These are phyloP conservation scores for Monopterus albus DNA, from an alignment of 2,113 vertebrate species.

Conservation along the genomic window DNA sequence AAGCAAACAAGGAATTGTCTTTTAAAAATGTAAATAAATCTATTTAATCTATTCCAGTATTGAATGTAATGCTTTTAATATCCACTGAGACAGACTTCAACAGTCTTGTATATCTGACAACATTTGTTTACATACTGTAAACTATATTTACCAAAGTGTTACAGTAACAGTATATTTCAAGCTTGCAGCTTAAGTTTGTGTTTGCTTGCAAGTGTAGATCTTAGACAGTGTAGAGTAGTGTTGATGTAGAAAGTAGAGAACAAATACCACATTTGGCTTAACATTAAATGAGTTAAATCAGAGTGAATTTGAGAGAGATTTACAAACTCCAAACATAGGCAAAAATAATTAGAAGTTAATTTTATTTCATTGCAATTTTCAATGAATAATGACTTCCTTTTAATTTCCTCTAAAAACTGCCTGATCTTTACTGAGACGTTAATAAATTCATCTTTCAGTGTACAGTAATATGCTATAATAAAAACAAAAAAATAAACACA, in stretches of 20 bases:
- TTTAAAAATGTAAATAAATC: neutral
- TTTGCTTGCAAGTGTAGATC: neutral
- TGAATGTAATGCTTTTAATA: no score
- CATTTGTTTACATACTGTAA: neutral
- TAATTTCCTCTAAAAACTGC: neutral
- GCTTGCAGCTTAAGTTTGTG: neutral
- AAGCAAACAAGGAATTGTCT: no score
- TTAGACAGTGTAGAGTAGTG: no score
- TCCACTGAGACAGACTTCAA: neutral
- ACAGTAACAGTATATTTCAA: neutral
- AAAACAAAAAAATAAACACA: conserved; percentile 5
- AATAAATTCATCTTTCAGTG: neutral
- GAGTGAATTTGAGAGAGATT: no score
- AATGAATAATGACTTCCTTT: neutral
- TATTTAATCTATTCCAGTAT: neutral
- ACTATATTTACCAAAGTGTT: neutral
- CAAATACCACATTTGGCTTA: no score
- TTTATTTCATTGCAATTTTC: neutral
- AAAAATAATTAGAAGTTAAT: conserved; percentile 1
- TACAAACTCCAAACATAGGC: neutral
- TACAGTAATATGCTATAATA: neutral
- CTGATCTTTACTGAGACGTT: neutral
- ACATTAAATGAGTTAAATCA: no score
- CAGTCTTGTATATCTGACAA: neutral
- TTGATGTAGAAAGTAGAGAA: no score